These are phyloP conservation scores for Pararge aegeria DNA, from an alignment of 1,140 invertebrate genomes.

Conservation along the genomic window DNA sequence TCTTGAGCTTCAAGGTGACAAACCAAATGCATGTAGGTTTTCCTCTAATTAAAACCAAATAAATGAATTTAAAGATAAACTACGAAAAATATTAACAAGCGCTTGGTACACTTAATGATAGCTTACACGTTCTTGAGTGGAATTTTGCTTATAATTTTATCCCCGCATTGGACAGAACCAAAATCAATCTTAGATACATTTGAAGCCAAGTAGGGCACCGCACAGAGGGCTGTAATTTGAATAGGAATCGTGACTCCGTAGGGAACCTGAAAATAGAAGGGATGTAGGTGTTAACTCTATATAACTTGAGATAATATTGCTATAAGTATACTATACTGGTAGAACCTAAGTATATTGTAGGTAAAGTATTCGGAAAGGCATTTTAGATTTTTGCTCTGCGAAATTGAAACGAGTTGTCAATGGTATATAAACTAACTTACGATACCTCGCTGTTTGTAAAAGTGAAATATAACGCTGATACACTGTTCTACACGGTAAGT, in stretches of 20 bases:
- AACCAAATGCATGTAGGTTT: slow-evolving; percentile 71
- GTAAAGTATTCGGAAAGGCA: too few relatives aligned
- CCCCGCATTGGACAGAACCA: slow-evolving; percentile 64
- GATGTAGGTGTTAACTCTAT: too few relatives aligned
- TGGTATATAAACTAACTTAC: too few relatives aligned
- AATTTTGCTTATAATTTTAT: slow-evolving; percentile 62
- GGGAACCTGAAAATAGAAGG: slow-evolving; percentile 41
- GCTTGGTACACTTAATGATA: not conserved
- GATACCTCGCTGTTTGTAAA: too few relatives aligned
- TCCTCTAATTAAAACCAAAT: slow-evolving; percentile 39
- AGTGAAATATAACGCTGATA: too few relatives aligned
- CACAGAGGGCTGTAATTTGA: slow-evolving; percentile 60
- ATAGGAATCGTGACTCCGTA: slow-evolving; percentile 66
- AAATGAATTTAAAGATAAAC: not conserved
- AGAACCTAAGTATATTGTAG: too few relatives aligned
- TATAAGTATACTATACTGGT: too few relatives aligned
- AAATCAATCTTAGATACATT: slow-evolving; percentile 57
- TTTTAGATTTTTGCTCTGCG: too few relatives aligned
- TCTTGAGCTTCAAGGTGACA: slow-evolving; percentile 54
- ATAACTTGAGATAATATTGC: too few relatives aligned
- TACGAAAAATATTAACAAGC: not conserved
- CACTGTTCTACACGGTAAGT: too few relatives aligned
- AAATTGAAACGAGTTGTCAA: too few relatives aligned
- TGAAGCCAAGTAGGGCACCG: slow-evolving; percentile 63
- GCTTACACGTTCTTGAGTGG: slow-evolving; percentile 74